phyloP scores from a whole-genome alignment of 1,140 invertebrate genomes.

The Drosophila oshimai region DNA sequence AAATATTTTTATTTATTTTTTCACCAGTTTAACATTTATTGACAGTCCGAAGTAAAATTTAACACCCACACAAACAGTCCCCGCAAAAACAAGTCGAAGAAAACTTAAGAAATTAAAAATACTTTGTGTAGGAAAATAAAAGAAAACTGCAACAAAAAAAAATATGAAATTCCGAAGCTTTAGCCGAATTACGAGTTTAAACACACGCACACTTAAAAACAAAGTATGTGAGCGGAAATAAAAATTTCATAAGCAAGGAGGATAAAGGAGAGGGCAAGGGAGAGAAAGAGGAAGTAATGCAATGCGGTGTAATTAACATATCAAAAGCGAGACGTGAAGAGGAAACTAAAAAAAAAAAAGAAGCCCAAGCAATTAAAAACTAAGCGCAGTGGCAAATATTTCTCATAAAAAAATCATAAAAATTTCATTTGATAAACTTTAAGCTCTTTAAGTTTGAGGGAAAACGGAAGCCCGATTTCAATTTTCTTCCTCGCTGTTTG shows the following conservation, averaged over 20 bases:
- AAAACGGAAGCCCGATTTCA: neutral
- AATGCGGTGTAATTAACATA: constrained; percentile 60
- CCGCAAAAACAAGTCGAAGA: neutral
- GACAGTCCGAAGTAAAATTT: neutral
- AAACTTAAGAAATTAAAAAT: neutral
- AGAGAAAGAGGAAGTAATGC: neutral
- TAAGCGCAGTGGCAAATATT: constrained; percentile 4
- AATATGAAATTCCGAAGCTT: constrained; percentile 5
- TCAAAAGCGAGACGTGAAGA: constrained; percentile 37
- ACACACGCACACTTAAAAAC: constrained; percentile 4
- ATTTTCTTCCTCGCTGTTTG: neutral
- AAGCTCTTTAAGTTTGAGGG: neutral
- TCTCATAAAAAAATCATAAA: neutral
- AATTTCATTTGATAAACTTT: neutral
- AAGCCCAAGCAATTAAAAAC: constrained; percentile 28
- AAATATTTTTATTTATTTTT: too few species aligned
- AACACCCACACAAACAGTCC: neutral
- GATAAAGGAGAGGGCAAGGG: neutral
- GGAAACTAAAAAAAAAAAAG: neutral
- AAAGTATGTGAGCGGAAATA: constrained; percentile 6
- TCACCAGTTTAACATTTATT: too few species aligned
- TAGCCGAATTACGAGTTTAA: constrained; percentile 15
- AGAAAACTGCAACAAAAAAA: neutral
- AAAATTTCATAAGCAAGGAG: constrained; percentile 12
- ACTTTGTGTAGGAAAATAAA: constrained; percentile 13